Evolutionary conservation across 2,113 vertebrate genomes (phyloP).

Genomic region (Noctilio leporinus): DNA sequence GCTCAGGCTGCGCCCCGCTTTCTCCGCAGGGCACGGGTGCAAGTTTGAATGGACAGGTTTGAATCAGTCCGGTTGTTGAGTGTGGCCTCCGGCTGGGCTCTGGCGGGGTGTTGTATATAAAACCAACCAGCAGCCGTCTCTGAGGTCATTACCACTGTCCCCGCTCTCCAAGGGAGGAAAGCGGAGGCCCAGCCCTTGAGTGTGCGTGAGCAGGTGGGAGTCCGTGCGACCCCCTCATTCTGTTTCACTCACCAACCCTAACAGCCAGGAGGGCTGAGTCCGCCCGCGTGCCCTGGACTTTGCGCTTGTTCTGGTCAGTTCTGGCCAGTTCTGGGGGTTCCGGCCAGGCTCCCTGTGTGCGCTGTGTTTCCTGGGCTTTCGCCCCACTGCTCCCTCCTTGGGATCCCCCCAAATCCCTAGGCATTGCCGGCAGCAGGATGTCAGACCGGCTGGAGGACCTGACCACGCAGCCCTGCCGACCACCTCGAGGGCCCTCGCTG

Average conservation of each 20-base stretch:
- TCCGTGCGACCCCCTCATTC: not conserved
- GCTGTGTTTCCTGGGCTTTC: not conserved
- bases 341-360: rapidly evolving
- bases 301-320: not conserved
- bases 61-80: not conserved
- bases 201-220: not conserved
- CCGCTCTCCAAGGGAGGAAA: not conserved
- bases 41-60: not conserved
- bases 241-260: not conserved
- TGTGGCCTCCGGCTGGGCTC: not conserved
- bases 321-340: no score
- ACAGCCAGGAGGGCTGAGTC: not conserved
- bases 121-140: no score
- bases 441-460: not conserved
- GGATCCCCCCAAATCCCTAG: not conserved
- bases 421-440: not conserved
- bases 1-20: not conserved
- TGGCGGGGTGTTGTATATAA: not conserved
- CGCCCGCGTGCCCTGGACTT: not conserved
- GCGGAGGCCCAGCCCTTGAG: not conserved
- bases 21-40: not conserved
- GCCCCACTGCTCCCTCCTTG: not conserved
- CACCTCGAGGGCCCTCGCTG: not conserved
- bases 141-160: not conserved
- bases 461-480: rapidly evolving